Evolutionary conservation across 2,113 vertebrate genomes (phyloP).

Genomic region (Lagopus leucura): DNA sequence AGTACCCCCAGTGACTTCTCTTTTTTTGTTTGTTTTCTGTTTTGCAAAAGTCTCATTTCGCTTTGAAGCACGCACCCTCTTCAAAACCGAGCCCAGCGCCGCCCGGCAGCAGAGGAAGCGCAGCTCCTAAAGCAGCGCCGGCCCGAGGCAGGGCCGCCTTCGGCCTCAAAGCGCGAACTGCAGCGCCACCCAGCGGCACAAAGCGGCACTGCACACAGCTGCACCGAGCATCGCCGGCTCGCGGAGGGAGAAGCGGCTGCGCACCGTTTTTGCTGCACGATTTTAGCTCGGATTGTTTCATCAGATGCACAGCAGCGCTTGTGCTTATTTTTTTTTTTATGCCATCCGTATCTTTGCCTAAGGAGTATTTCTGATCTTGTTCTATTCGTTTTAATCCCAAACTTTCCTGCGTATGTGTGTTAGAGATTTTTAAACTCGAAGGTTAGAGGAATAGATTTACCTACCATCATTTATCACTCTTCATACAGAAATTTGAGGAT

Average conservation of each 20-base stretch:
- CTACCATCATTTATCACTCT: not conserved
- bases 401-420: not conserved
- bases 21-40: not conserved
- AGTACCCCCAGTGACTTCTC: not conserved
- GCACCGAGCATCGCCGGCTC: too few relatives aligned
- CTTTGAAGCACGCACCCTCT: not conserved
- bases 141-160: not conserved
- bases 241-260: not conserved
- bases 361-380: not conserved
- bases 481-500: not conserved
- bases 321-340: not conserved
- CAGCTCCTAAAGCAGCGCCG: not conserved
- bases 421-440: not conserved
- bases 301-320: not conserved
- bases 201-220: not conserved
- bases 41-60: not conserved
- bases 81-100: not conserved
- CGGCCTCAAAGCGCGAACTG: slow-evolving; percentile 4
- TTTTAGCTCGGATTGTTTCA: not conserved
- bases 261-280: not conserved
- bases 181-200: slow-evolving; percentile 66
- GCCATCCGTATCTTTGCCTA: not conserved
- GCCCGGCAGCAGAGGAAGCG: not conserved
- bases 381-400: not conserved
- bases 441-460: not conserved